A percentile compares a stretch with the other conserved stretches of the same genome.
phyloP scores from a whole-genome alignment of 2,113 vertebrate genomes.

The Chloroceryle aenea region DNA sequence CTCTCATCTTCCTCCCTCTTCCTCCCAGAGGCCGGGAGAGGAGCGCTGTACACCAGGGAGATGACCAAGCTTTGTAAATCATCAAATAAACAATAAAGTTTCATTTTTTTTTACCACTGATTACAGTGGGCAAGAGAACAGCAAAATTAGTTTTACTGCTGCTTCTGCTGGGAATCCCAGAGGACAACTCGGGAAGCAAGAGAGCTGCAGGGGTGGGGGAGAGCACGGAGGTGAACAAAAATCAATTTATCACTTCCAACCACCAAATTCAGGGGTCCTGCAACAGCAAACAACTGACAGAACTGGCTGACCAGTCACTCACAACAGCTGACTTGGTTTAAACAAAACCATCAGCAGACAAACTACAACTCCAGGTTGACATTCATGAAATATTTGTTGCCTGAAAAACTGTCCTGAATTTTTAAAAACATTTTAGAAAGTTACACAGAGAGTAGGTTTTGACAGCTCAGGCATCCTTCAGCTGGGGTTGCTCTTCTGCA shows the following conservation, averaged over 20 bases:
- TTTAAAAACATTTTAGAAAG: neutral
- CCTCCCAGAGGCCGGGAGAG: neutral
- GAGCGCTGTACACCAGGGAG: neutral
- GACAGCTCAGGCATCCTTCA: neutral
- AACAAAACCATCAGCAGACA: neutral
- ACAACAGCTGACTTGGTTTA: neutral
- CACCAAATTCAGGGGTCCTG: neutral
- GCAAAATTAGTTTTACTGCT: neutral
- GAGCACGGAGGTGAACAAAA: neutral
- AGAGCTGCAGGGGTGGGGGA: neutral
- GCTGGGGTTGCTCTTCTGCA: neutral
- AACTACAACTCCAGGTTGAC: neutral
- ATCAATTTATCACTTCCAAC: neutral
- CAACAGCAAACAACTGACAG: neutral
- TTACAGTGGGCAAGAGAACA: neutral
- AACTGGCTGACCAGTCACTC: neutral
- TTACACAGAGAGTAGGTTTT: neutral
- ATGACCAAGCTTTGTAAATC: neutral
- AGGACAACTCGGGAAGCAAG: neutral
- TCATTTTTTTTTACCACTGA: neutral
- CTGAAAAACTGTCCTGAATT: neutral
- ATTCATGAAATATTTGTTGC: neutral
- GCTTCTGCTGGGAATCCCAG: neutral
- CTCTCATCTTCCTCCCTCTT: neutral
- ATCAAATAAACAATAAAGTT: neutral